Evolutionary conservation across 2,797 vertebrate genomes (phyloP), one percentile per base, ranked within the genome.

Genomic region (Propithecus deckenii): DNA sequence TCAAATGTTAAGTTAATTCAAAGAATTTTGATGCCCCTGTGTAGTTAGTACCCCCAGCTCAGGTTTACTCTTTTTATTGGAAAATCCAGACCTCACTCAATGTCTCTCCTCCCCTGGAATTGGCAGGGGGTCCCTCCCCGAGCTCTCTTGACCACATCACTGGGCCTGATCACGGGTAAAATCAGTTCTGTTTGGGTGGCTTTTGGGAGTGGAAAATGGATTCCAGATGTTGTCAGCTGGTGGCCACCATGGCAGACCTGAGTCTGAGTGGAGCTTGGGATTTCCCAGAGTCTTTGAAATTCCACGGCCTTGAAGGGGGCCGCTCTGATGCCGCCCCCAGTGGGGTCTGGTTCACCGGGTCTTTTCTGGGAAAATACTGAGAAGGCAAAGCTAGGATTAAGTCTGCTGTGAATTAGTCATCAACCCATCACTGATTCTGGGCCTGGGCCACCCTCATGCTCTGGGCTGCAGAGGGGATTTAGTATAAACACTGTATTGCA

Each of bases 191-290:
- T 59, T 63, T 89, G 86, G 65, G 65, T 93, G 79, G 75, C 32
- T 93, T 91, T 80, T 85, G 13, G 14, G 63, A 86, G 25, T 20
- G 11, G 57, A 48, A 50, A 87, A 69, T 89, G 17, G 59, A 41
- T 55, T 91, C 35, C 95, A 93, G 86, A 89, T 76, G 76, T 48
- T 94, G 76, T 72, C 35, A 87, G 71, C 74, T 84, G 86, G 23
- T 1, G 28, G 71, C 38, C 7, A 9, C 71, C 59, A 35, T 48
- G 23, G 25, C 35, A 80, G 80, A 92, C 75, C 79, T 75, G 63
- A 63, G 50, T 43, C 43, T 46, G 38, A 69, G 57, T 13, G 17
- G 76, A n/a, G 18, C 38, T 14, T 84, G 65, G 43, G 41, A 59
- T 75, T 95, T 79, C 35, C 52, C 59, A 69, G 30, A 59, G 74